Base-by-base conservation (phyloP, 2,113 vertebrate species). In the Ivindomyrus marchei region DNA sequence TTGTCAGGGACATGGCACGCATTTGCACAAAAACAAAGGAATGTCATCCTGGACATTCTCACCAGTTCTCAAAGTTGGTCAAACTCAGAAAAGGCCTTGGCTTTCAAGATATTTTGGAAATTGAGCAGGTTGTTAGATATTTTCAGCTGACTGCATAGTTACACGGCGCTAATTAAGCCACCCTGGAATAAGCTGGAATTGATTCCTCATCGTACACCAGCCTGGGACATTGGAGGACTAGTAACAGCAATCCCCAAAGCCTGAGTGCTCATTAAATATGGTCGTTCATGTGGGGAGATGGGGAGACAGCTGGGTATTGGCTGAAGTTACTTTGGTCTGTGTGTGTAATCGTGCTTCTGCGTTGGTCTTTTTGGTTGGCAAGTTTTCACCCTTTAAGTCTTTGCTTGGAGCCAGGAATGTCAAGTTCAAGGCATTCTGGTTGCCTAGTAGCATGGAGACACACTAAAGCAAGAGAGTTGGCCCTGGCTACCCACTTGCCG, bases 131-230 rank as follows among this genome's bases (percentile, higher is more conserved):
- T 89, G 87, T 87, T 58, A 27, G 66, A 66, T 88, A 80, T 50
- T 50, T 84, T 49, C 77, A n/a, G 74, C 50, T 52, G 66, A 80
- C 27, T 85, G 80, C 4, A 42, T 58, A 85, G 83, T 88, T 36
- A n/a, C 13, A 36, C 31, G 17, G 19, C 1, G n/a, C 50, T 91
- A 91, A 91, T 91, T 89, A 89, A 13, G 56, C 89, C 89, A 90
- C 90, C 47, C 39, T 66, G 47, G 74, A 88, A 90, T 92, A 50
- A n/a, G 31, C 24, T 47, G 66, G 49, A 89, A 70, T 31, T 46
- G 52, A 89, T 84, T 45, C 74, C 50, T 36, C 21, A 15, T 15
- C 50, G 46, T 42, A 85, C 53, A 31, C 77, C 84, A 90, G 46
- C 53, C 8, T 47, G 42, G 45, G 85, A 77, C 77, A 31, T 89